Conservation (phyloP, 2,113 vertebrate genomes). For the Dendrocopos noguchii region DNA sequence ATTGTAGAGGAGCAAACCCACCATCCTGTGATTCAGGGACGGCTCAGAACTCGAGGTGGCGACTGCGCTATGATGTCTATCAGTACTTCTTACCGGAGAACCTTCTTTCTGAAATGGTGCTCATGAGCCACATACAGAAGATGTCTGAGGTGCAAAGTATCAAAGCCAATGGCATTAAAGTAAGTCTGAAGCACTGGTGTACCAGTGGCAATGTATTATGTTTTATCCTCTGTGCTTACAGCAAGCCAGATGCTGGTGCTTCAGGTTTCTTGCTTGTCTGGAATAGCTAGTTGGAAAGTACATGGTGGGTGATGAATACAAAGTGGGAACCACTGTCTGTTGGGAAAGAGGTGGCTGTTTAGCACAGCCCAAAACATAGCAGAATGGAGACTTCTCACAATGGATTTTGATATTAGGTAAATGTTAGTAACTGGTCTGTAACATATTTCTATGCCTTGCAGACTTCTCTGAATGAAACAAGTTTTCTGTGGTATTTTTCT, state of each 20-base stretch:
- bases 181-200: slow-evolving; percentile 31
- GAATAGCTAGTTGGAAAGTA: background rate
- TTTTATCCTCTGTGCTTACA: background rate
- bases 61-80: slow-evolving; percentile 89
- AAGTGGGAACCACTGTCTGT: background rate
- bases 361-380: background rate
- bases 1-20: slow-evolving; percentile 78
- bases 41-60: slow-evolving; percentile 73
- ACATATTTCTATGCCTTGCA: background rate
- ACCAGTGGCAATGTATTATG: background rate
- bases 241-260: background rate
- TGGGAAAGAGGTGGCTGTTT: background rate
- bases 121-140: slow-evolving; percentile 79
- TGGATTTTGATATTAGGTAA: background rate
- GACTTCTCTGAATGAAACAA: background rate
- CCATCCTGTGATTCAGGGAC: slow-evolving; percentile 76
- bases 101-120: slow-evolving; percentile 78
- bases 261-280: background rate
- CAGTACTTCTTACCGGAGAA: slow-evolving; percentile 91
- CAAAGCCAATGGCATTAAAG: slow-evolving; percentile 77
- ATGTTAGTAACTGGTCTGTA: background rate
- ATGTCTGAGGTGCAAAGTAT: slow-evolving; percentile 78
- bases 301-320: no score
- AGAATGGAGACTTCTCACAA: background rate
- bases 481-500: background rate